These are phyloP conservation scores for Platyrinchus mystaceus DNA, from an alignment of 2,797 vertebrate genomes.

Conservation along the genomic window DNA sequence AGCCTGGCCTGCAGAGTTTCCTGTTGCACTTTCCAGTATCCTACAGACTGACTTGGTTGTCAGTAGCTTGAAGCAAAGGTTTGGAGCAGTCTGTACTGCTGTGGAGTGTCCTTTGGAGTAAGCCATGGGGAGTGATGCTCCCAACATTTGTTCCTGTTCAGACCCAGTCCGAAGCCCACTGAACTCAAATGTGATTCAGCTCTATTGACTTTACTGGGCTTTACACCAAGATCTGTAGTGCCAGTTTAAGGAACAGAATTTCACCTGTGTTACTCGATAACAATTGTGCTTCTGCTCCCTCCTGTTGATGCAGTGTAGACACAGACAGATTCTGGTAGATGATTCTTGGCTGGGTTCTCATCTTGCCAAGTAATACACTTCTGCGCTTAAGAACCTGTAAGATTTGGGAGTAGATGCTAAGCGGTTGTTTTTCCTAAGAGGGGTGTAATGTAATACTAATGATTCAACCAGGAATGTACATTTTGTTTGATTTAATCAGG, in stretches of 20 bases:
- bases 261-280: neutral
- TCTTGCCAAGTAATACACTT: neutral
- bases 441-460: neutral
- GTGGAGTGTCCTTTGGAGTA: accelerated
- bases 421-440: neutral
- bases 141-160: accelerated
- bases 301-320: neutral
- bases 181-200: neutral
- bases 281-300: neutral
- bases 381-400: neutral
- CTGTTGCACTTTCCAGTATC: neutral
- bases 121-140: neutral
- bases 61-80: neutral
- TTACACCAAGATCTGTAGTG: neutral
- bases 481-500: neutral
- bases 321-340: neutral
- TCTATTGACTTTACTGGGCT: neutral
- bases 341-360: neutral
- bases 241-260: neutral
- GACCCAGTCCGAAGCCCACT: neutral
- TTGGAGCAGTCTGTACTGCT: neutral
- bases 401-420: neutral
- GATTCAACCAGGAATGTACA: neutral
- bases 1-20: neutral
- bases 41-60: neutral